phyloP scores from a whole-genome alignment of 1,140 invertebrate species.

The Drosophila grimshawi region DNA sequence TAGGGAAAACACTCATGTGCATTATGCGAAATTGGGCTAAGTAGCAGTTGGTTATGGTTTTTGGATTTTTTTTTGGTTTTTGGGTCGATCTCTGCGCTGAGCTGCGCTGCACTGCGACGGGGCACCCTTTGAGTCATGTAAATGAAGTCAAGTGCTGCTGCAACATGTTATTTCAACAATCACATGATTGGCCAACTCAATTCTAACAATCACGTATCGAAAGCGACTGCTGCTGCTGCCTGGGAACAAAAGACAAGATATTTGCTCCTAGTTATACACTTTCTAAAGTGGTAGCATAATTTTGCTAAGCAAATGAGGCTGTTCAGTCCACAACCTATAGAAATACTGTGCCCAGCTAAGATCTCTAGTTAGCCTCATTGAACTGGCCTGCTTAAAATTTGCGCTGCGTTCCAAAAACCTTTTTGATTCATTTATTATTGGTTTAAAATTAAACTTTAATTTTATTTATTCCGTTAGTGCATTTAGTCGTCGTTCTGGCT shows the following conservation, averaged over 20 bases:
- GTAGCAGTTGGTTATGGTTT: conserved; percentile 58
- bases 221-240: conserved; percentile 1
- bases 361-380: too few species aligned
- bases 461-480: not conserved
- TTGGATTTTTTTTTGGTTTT: conserved; percentile 30
- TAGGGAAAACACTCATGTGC: conserved; percentile 56
- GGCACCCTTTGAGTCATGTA: conserved; percentile 55
- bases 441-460: too few species aligned
- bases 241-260: not conserved
- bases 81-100: conserved; percentile 1
- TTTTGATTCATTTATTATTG: too few species aligned
- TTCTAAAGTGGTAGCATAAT: not conserved
- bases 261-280: too few species aligned
- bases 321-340: not conserved
- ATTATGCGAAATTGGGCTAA: conserved; percentile 83
- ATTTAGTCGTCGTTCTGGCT: not conserved
- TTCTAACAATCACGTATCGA: conserved; percentile 20
- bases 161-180: conserved; percentile 79
- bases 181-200: conserved; percentile 65
- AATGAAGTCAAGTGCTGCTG: conserved; percentile 76
- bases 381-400: too few species aligned
- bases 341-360: too few species aligned
- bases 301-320: not conserved
- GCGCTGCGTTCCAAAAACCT: too few species aligned
- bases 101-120: not conserved